phyloP scores from a whole-genome alignment of 2,888 invertebrate species.

The Tanytarsus gracilentus region DNA sequence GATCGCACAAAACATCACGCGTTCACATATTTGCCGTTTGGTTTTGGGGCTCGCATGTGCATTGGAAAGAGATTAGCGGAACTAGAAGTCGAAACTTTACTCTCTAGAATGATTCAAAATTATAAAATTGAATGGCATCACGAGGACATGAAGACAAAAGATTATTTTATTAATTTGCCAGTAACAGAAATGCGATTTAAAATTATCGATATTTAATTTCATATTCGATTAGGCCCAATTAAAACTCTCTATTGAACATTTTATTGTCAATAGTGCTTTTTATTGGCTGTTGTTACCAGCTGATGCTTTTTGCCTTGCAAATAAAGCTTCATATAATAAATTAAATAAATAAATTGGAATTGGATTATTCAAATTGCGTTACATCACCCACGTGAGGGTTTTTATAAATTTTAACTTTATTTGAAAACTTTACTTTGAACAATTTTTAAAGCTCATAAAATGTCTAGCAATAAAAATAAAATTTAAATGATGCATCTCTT shows the following conservation, averaged over 20 bases:
- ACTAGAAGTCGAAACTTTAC: conserved; percentile 27
- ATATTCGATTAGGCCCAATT: neutral
- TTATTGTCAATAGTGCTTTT: no score
- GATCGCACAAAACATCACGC: conserved; percentile 17
- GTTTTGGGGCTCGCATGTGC: conserved; percentile 25
- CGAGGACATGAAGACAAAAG: conserved; percentile 27
- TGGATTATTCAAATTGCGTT: no score
- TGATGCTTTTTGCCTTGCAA: no score
- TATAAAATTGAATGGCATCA: conserved; percentile 29
- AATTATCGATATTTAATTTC: neutral
- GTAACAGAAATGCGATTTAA: neutral
- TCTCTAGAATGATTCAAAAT: conserved; percentile 23
- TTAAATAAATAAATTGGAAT: no score
- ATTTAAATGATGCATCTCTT: no score
- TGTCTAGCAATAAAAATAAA: no score
- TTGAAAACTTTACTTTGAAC: no score
- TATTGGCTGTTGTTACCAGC: no score
- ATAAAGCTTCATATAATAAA: no score
- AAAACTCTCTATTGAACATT: neutral
- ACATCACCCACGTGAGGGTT: no score
- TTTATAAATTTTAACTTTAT: no score
- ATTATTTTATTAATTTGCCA: neutral
- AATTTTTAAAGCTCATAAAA: no score
- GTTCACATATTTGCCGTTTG: conserved; percentile 28
- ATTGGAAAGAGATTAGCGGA: conserved; percentile 29